A percentile compares a stretch with the other conserved stretches of the same genome.
Conservation (phyloP, 2,797 vertebrate genomes). For the Acanthiza pusilla region DNA sequence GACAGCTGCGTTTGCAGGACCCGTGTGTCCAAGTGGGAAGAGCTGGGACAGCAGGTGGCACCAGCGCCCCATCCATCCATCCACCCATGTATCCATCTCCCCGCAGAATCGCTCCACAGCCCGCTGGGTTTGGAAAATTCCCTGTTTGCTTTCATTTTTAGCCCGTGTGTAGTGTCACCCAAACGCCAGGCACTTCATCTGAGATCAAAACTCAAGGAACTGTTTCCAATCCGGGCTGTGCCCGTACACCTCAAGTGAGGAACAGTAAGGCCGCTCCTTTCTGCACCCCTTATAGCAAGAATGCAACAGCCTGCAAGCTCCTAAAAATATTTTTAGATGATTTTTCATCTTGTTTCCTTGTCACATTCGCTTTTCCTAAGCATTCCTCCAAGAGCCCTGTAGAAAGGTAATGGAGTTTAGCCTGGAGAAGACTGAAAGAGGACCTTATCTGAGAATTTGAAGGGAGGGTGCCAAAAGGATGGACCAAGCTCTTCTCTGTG, state of each 20-base stretch:
- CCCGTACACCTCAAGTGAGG: rapidly evolving
- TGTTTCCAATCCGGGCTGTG: not conserved
- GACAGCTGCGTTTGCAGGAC: rapidly evolving
- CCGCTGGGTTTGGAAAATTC: not conserved
- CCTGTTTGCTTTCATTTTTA: not conserved
- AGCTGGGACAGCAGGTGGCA: not conserved
- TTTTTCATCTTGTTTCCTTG: not conserved
- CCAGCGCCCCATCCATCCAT: not conserved
- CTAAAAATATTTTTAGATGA: not conserved
- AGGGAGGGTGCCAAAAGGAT: not conserved
- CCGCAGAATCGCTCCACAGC: not conserved
- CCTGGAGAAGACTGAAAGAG: not conserved
- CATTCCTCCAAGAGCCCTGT: not conserved
- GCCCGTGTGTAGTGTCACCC: not conserved
- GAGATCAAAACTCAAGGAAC: not conserved
- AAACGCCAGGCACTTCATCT: not conserved
- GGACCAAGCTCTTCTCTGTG: not conserved
- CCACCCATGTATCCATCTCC: not conserved
- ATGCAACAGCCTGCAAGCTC: not conserved
- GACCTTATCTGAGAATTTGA: not conserved
- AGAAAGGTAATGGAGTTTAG: not conserved
- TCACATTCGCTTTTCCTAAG: rapidly evolving
- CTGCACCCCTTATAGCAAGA: not conserved
- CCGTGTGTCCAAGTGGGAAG: rapidly evolving
- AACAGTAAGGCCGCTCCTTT: not conserved